Evolutionary conservation across 2,797 vertebrate genomes (phyloP).

Genomic region (Mycteria americana): DNA sequence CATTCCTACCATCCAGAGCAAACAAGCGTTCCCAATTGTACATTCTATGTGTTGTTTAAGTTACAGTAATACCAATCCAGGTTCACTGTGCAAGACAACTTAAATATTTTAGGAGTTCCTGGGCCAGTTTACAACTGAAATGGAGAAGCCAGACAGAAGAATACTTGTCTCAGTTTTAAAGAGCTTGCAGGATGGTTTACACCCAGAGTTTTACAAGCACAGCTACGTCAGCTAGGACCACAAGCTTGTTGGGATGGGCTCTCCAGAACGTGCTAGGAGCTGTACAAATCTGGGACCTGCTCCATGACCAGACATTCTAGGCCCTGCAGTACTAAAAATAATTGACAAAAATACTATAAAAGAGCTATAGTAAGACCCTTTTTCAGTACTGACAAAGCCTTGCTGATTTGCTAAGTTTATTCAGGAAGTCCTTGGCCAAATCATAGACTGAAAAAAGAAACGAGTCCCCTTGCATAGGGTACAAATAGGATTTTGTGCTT

Average conservation of each 20-base stretch:
- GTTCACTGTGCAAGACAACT: background rate
- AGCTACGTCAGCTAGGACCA: background rate
- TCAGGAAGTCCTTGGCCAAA: background rate
- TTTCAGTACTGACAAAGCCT: background rate
- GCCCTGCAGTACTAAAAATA: background rate
- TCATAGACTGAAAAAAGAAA: background rate
- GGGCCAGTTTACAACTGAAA: background rate
- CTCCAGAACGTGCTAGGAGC: background rate
- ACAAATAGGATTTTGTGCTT: slow-evolving; percentile 8
- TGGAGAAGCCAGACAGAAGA: slow-evolving; percentile 6
- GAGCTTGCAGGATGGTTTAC: background rate
- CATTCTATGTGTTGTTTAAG: background rate
- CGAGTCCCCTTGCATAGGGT: background rate
- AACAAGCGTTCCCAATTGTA: slow-evolving; percentile 17
- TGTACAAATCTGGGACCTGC: background rate
- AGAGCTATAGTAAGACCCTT: background rate
- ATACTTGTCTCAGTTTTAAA: background rate
- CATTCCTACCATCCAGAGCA: slow-evolving; percentile 44
- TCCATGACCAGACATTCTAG: background rate
- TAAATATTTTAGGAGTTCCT: background rate
- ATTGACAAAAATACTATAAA: background rate
- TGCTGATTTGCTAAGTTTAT: background rate
- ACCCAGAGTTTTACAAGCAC: background rate
- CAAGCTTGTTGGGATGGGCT: background rate
- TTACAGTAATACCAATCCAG: background rate